Percentiles rank a stretch among this genome's conserved stretches.
Conservation (phyloP, 64 coral and sea anemone species). For the Astreopora myriophthalma region DNA sequence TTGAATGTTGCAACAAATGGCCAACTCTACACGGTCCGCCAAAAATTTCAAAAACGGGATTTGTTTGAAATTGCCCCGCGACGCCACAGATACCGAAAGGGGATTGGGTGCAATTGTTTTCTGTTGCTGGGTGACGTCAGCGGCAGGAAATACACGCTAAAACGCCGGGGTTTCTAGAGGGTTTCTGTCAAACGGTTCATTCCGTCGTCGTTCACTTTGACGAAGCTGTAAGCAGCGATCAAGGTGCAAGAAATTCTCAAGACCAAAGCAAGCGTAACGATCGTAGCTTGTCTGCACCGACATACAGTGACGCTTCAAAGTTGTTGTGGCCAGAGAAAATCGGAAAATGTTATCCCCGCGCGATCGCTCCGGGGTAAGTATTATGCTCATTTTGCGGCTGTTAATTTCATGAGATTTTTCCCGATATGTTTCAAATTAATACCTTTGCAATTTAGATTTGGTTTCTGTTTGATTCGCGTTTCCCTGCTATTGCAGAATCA, state of each 20-base stretch:
- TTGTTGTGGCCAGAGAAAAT: not conserved
- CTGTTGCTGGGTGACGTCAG: conserved; percentile 47
- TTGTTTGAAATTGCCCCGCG: conserved; percentile 31
- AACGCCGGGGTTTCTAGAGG: not conserved
- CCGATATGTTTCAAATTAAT: not conserved
- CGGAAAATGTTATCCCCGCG: not conserved
- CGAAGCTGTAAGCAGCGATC: too few species aligned
- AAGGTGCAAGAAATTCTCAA: not conserved
- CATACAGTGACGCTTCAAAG: too few species aligned
- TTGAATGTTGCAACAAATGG: too few species aligned
- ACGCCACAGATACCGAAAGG: not conserved
- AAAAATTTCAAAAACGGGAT: not conserved
- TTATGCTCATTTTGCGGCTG: not conserved
- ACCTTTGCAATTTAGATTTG: not conserved
- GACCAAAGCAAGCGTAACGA: not conserved
- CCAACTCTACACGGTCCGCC: not conserved
- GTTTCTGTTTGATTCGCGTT: not conserved
- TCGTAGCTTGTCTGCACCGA: not conserved
- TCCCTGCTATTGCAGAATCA: not conserved
- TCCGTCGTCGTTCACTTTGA: not conserved
- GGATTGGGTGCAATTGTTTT: conserved; percentile 20
- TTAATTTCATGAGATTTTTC: not conserved
- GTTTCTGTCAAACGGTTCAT: not conserved
- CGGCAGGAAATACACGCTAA: not conserved
- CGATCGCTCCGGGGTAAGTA: not conserved